Evolutionary conservation across 2,113 vertebrate genomes (phyloP).

Genomic region (Illadopsis cleaveri): DNA sequence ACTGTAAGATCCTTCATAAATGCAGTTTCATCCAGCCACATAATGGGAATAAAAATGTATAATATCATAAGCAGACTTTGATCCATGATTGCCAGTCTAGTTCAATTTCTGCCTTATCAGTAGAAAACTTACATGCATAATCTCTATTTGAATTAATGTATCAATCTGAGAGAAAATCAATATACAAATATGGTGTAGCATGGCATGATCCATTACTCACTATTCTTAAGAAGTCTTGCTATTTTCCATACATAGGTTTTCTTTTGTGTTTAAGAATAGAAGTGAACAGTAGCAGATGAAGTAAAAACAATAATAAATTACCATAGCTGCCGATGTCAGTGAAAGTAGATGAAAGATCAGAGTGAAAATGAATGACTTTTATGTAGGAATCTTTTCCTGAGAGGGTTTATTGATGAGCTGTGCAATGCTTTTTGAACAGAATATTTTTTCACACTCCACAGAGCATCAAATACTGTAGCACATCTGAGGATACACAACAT

Average conservation of each 20-base stretch:
- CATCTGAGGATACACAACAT: background rate
- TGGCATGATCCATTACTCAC: background rate
- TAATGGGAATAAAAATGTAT: background rate
- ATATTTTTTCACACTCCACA: background rate
- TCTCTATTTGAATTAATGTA: background rate
- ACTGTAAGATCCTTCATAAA: background rate
- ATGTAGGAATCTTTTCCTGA: background rate
- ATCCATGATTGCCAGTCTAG: background rate
- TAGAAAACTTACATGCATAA: background rate
- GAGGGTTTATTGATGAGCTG: background rate
- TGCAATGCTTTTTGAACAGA: background rate
- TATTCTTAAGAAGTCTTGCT: background rate
- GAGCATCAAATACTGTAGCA: background rate
- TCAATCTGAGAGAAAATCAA: background rate
- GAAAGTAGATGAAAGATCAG: background rate
- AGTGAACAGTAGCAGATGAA: background rate
- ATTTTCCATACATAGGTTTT: background rate
- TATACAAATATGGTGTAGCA: background rate
- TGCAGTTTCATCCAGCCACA: background rate
- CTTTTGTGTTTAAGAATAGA: background rate
- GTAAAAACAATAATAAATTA: background rate
- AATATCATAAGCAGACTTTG: background rate
- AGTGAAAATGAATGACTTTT: background rate
- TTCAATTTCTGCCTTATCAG: background rate
- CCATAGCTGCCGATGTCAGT: background rate